A percentile compares a stretch with the other conserved stretches of the same genome.
Conservation (phyloP, 2,888 invertebrate genomes). For the Nesidiocoris tenuis region DNA sequence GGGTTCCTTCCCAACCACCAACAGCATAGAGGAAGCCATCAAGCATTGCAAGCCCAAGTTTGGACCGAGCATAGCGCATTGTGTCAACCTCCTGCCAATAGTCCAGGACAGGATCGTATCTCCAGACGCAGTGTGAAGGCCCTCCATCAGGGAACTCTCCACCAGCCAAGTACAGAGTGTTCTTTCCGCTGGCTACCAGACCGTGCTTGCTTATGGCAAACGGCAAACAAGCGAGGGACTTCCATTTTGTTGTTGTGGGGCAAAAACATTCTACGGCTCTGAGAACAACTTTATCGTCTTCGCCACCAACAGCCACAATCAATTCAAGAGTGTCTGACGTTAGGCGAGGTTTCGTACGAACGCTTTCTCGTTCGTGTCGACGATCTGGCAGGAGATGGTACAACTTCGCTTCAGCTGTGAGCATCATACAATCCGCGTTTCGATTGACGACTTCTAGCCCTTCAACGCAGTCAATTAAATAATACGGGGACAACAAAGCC, state of each 20-base stretch:
- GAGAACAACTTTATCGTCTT: slow-evolving; percentile 59
- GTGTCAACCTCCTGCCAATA: slow-evolving; percentile 58
- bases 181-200: slow-evolving; percentile 57
- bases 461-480: slow-evolving; percentile 57
- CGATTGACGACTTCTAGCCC: slow-evolving; percentile 54
- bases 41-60: slow-evolving; percentile 57
- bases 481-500: slow-evolving; percentile 57
- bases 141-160: slow-evolving; percentile 59
- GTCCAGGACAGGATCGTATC: slow-evolving; percentile 57
- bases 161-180: slow-evolving; percentile 57
- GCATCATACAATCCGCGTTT: slow-evolving; percentile 54
- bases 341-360: slow-evolving; percentile 55
- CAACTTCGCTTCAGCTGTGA: slow-evolving; percentile 57
- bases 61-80: slow-evolving; percentile 57
- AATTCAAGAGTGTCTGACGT: slow-evolving; percentile 54
- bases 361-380: slow-evolving; percentile 54
- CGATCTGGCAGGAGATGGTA: slow-evolving; percentile 57
- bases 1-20: slow-evolving; percentile 58
- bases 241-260: slow-evolving; percentile 55
- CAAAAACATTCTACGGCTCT: slow-evolving; percentile 58
- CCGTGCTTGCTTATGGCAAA: slow-evolving; percentile 59
- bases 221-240: slow-evolving; percentile 57
- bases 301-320: slow-evolving; percentile 58
- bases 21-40: slow-evolving; percentile 59
- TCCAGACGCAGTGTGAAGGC: slow-evolving; percentile 56